A percentile compares a stretch with the other conserved stretches of the same genome.
Evolutionary conservation across 2,113 vertebrate genomes (phyloP).

Genomic region (Eubucco bourcierii): DNA sequence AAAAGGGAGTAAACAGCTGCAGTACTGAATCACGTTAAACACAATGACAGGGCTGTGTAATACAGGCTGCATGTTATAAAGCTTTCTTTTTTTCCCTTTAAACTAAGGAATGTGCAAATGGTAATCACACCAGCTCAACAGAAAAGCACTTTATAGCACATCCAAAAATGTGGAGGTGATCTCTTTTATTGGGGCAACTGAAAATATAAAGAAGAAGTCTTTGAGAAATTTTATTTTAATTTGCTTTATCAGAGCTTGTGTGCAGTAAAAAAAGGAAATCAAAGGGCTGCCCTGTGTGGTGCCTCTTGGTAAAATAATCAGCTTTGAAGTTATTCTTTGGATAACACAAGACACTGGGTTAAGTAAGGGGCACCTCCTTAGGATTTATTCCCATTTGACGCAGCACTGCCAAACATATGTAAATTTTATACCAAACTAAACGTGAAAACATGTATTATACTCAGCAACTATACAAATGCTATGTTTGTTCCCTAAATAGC

Average conservation of each 20-base stretch:
- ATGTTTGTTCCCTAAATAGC: background rate
- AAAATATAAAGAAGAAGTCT: conserved; percentile 56
- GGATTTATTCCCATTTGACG: conserved; percentile 55
- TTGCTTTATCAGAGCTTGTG: conserved; percentile 56
- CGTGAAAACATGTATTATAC: conserved; percentile 34
- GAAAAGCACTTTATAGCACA: conserved; percentile 39
- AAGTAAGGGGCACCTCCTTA: conserved; percentile 41
- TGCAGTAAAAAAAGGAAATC: conserved; percentile 69
- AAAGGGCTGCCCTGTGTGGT: conserved; percentile 62
- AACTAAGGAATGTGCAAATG: conserved; percentile 38
- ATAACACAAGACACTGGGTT: conserved; percentile 61
- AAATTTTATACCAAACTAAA: conserved; percentile 48
- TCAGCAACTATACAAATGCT: background rate
- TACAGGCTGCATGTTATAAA: conserved; percentile 38
- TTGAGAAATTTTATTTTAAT: conserved; percentile 70
- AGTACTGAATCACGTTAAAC: conserved; percentile 41
- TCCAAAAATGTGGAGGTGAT: conserved; percentile 31
- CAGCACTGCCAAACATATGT: conserved; percentile 44
- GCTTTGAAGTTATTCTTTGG: conserved; percentile 77
- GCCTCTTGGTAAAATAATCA: conserved; percentile 71
- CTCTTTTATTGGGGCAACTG: conserved; percentile 54
- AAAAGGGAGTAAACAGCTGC: conserved; percentile 56
- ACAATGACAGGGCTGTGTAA: conserved; percentile 31
- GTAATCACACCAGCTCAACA: conserved; percentile 13
- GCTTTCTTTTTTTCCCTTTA: conserved; percentile 54